These are phyloP conservation scores for Artibeus lituratus DNA, from an alignment of 2,797 vertebrate genomes.

Conservation along the genomic window DNA sequence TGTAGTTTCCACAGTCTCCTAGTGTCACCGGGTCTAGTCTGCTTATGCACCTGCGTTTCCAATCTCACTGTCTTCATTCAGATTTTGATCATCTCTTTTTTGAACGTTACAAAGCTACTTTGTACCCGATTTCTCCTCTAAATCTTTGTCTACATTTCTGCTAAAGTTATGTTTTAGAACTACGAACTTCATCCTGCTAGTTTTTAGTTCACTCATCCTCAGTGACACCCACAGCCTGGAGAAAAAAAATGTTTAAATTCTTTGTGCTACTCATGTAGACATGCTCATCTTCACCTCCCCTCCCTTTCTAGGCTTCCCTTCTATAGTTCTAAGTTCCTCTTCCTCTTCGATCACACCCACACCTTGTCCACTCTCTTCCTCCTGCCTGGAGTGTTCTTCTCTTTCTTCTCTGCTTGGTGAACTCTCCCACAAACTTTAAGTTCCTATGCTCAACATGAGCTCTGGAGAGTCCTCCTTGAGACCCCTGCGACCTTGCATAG, in stretches of 20 bases:
- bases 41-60: not conserved
- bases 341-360: not conserved
- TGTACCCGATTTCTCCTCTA: not conserved
- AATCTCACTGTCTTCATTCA: not conserved
- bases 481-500: not conserved
- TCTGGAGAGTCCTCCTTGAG: not conserved
- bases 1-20: not conserved
- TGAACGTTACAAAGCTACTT: not conserved
- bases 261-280: not conserved
- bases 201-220: not conserved
- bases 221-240: not conserved
- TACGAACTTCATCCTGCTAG: not conserved
- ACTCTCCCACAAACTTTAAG: not conserved
- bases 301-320: not conserved
- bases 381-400: not conserved
- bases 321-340: not conserved
- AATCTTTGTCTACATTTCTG: not conserved
- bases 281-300: not conserved
- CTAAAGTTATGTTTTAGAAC: not conserved
- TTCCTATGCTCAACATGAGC: not conserved
- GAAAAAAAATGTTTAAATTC: not conserved
- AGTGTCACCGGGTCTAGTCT: not conserved
- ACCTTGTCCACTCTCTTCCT: not conserved
- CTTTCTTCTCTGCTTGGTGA: not conserved
- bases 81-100: not conserved